Evolutionary conservation across 2,797 vertebrate genomes (phyloP).

Genomic region (Tenualosa ilisha): DNA sequence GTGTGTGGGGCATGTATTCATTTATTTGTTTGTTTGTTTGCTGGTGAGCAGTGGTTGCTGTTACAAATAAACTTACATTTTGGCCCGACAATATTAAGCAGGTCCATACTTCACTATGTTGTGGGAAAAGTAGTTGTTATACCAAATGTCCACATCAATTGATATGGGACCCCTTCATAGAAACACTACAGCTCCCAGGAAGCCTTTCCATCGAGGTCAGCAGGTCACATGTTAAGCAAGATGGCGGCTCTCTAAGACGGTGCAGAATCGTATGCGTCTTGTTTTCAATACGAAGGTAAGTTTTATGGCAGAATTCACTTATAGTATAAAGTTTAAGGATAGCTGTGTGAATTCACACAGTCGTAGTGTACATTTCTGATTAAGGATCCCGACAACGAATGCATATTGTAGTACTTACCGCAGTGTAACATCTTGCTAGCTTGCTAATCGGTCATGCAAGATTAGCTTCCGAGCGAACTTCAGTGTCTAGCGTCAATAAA

Average conservation of each 20-base stretch:
- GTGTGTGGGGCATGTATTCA: too few relatives aligned
- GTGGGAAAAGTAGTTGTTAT: conserved; percentile 58
- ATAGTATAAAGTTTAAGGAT: background rate
- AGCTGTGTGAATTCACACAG: background rate
- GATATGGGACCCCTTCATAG: fast-evolving
- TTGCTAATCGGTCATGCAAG: background rate
- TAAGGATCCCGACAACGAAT: background rate
- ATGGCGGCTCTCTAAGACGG: conserved; percentile 72
- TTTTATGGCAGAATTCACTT: background rate
- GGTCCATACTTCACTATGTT: background rate
- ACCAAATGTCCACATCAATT: fast-evolving
- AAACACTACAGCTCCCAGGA: conserved; percentile 67
- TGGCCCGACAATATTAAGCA: background rate
- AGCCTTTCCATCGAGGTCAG: background rate
- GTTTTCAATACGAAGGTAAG: conserved; percentile 60
- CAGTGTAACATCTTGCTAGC: background rate
- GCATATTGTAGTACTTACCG: background rate
- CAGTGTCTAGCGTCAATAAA: background rate
- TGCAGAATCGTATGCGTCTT: conserved; percentile 57
- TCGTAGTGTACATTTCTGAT: too few relatives aligned
- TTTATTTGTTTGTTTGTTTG: too few relatives aligned
- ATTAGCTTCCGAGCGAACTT: background rate
- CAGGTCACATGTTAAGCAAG: conserved; percentile 37
- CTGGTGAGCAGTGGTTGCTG: background rate
- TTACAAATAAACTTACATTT: background rate